phyloP scores from a whole-genome alignment of 2,797 vertebrate genomes.

The Nyctalus aviator region DNA sequence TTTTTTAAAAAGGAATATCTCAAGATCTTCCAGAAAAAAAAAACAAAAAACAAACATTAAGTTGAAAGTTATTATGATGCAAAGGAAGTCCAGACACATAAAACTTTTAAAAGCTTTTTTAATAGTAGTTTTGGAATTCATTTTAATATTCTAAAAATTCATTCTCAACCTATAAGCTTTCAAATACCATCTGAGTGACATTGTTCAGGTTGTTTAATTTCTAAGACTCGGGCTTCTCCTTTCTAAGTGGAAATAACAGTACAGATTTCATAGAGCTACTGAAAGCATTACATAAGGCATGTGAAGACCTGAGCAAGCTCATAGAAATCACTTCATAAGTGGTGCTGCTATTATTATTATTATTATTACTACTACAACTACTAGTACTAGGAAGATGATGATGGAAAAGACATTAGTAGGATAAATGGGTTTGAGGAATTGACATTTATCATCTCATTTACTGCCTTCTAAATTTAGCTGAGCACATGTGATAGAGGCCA shows the following conservation, averaged over 20 bases:
- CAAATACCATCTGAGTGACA: not conserved
- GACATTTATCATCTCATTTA: not conserved
- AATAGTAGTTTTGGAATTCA: constrained; percentile 48
- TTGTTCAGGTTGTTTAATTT: not conserved
- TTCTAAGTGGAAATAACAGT: not conserved
- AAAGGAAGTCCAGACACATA: not conserved
- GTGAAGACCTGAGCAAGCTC: not conserved
- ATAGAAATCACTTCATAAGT: not conserved
- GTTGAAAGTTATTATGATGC: not conserved
- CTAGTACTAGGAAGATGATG: constrained; percentile 3
- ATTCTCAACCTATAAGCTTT: not conserved
- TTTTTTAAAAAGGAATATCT: constrained; percentile 42
- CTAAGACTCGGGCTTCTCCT: not conserved
- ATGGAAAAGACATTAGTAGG: not conserved
- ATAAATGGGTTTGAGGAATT: not conserved
- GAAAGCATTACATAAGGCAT: not conserved
- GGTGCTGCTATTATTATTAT: not conserved
- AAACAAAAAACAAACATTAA: not conserved
- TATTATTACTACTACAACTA: not conserved
- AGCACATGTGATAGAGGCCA: not conserved
- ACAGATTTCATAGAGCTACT: not conserved
- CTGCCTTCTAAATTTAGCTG: not conserved
- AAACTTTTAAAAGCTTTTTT: constrained; percentile 10
- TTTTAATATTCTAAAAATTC: constrained; percentile 45
- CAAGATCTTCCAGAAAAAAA: not conserved